Evolutionary conservation across 2,888 invertebrate species (phyloP), one percentile per base, ranked within the genome.

Genomic region (Mayetiola destructor): DNA sequence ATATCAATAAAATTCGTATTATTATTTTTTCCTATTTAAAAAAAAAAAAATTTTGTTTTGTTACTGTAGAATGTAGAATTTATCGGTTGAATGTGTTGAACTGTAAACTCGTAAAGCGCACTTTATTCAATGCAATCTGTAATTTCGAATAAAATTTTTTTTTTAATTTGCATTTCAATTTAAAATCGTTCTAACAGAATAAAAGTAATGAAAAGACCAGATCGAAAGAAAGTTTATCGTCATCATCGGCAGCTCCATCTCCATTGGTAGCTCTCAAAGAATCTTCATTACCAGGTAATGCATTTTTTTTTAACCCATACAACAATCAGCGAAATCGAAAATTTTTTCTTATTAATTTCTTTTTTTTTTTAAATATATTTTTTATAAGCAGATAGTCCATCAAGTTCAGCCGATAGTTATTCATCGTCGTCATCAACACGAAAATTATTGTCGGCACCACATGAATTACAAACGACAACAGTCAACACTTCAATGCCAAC

Each of bases 381-480:
- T 52, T 12, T 39, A 8, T 56, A 23, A 27, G 1, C 66, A 76
- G 85, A 85, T 58, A 85, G 85, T 6, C 86, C 86, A 9, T 74
- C 83, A 59, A 81, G 81, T 60, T 87, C 86, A 59, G 85, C 83
- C 58, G 88, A 88, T 67, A 87, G 87, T 65, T 88, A 85, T 72
- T 85, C 85, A 64, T 87, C 87, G 8, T 82, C 82, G 58, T 84
- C 85, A n/a, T 87, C 87, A 48, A 85, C 87, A 3, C 79, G 84
- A 27, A 83, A 85, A 67, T 72, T 87, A 61, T 75, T 87, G 61
- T 77, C 79, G 58, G 65, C 69, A 36, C 64, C 68, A 59, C 66
- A 64, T 29, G 67, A 66, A 32, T 18, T 48, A 8, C 48, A 48
- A 48, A 48, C 27, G 3, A 14, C 14, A 35, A 21, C 54, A 12